Percentiles rank a stretch among this genome's conserved stretches.
phyloP scores from a whole-genome alignment of 2,113 vertebrate genomes.

The Cottus gobio region DNA sequence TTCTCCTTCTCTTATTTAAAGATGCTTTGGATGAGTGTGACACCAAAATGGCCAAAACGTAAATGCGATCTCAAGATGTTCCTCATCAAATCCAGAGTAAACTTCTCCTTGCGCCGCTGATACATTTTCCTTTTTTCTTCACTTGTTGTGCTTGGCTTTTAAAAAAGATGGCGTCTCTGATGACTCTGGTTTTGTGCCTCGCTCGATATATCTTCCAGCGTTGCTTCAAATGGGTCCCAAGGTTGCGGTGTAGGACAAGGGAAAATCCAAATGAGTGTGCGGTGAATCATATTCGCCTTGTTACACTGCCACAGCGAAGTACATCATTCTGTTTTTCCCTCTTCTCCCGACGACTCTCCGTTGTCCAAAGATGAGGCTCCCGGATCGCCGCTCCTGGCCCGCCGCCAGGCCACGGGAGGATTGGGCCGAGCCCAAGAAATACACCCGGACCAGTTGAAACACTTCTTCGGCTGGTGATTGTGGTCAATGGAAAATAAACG shows the following conservation, averaged over 20 bases:
- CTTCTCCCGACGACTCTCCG: constrained; percentile 47
- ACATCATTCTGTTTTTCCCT: constrained; percentile 67
- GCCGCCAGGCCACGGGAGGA: constrained; percentile 57
- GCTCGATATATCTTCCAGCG: constrained; percentile 12
- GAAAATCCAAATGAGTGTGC: constrained; percentile 28
- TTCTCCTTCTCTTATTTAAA: background rate
- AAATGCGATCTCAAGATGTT: background rate
- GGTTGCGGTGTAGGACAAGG: constrained; percentile 47
- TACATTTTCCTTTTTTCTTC: background rate
- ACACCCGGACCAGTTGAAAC: constrained; percentile 51
- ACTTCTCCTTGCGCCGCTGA: background rate
- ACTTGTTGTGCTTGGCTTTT: constrained; percentile 12
- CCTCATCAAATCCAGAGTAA: background rate
- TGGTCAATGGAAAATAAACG: constrained; percentile 53
- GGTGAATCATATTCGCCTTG: constrained; percentile 53
- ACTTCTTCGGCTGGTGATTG: constrained; percentile 56
- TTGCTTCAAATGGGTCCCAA: constrained; percentile 42
- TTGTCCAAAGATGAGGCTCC: constrained; percentile 54
- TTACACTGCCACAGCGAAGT: constrained; percentile 30
- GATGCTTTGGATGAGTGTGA: background rate
- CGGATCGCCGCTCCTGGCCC: constrained; percentile 42
- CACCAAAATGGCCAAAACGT: background rate
- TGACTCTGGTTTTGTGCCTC: background rate
- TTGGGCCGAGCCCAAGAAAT: constrained; percentile 50
- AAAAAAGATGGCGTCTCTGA: background rate